These are phyloP conservation scores for Embiotoca jacksoni DNA, from an alignment of 2,113 vertebrate species.

Conservation along the genomic window DNA sequence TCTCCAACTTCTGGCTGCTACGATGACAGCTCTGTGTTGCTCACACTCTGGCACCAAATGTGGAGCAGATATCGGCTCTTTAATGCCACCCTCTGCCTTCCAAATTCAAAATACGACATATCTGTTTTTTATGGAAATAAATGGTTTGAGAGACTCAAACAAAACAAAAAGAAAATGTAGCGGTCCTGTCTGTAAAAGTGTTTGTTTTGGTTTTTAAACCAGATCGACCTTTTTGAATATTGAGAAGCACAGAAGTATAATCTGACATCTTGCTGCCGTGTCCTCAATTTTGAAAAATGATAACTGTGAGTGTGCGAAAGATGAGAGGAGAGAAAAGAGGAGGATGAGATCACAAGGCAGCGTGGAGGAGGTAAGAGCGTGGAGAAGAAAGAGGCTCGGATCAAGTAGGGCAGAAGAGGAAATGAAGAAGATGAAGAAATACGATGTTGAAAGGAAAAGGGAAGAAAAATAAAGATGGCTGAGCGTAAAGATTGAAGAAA, in stretches of 20 bases:
- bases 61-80: slow-evolving; percentile 19
- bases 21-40: slow-evolving; percentile 35
- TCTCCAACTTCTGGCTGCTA: slow-evolving; percentile 19
- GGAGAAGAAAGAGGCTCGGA: not conserved
- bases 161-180: not conserved
- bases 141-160: slow-evolving; percentile 4
- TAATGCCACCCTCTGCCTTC: slow-evolving; percentile 10
- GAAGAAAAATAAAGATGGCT: too few relatives aligned
- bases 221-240: not conserved
- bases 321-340: slow-evolving; percentile 13
- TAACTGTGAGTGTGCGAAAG: slow-evolving; percentile 8
- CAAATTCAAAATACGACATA: slow-evolving; percentile 16
- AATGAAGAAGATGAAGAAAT: not conserved
- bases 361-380: too few relatives aligned
- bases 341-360: not conserved
- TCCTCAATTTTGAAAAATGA: slow-evolving; percentile 21
- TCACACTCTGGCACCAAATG: slow-evolving; percentile 23
- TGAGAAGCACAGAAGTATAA: not conserved
- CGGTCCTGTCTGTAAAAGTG: slow-evolving; percentile 1
- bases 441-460: not conserved
- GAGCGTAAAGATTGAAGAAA: too few relatives aligned
- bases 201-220: not conserved
- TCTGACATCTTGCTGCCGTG: not conserved
- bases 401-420: not conserved
- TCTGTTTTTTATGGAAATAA: not conserved